A percentile compares a stretch with the other conserved stretches of the same genome.
Conservation (phyloP, 1,140 invertebrate genomes). For the Plutomurus gul region DNA sequence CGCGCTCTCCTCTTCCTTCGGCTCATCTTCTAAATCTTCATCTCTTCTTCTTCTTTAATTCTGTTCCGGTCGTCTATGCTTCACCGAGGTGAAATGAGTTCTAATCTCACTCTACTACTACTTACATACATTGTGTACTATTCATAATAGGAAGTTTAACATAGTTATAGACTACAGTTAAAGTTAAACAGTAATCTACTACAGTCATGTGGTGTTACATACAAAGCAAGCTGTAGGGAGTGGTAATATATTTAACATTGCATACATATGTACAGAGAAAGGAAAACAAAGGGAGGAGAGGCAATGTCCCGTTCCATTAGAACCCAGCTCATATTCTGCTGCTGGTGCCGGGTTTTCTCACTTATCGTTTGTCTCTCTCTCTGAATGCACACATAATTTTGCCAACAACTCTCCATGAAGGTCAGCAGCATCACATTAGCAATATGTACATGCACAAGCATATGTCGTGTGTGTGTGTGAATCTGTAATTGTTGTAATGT, state of each 20-base stretch:
- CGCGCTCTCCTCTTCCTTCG: neutral
- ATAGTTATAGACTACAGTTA: too few relatives aligned
- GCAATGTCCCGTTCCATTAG: neutral
- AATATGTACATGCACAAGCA: neutral
- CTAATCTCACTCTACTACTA: neutral
- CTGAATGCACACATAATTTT: neutral
- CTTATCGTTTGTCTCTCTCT: neutral
- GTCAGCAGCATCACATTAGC: neutral
- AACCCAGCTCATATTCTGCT: neutral
- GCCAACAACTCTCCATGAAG: constrained; percentile 23
- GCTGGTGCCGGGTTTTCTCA: neutral
- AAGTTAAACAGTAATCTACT: too few relatives aligned
- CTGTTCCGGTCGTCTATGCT: constrained; percentile 5
- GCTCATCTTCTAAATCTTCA: constrained; percentile 17
- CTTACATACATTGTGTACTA: too few relatives aligned
- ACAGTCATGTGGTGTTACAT: too few relatives aligned
- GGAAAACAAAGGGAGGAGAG: constrained; percentile 1
- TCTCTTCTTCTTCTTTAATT: constrained; percentile 27
- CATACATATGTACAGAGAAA: neutral
- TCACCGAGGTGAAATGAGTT: constrained; percentile 3
- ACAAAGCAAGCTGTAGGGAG: too few relatives aligned
- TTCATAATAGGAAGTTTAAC: too few relatives aligned
- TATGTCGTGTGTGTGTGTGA: too few relatives aligned
- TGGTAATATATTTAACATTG: too few relatives aligned
- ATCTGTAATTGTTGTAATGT: too few relatives aligned